These are phyloP conservation scores for Oceanodroma leucorhoa DNA, from an alignment of 2,797 vertebrate species.

Conservation along the genomic window DNA sequence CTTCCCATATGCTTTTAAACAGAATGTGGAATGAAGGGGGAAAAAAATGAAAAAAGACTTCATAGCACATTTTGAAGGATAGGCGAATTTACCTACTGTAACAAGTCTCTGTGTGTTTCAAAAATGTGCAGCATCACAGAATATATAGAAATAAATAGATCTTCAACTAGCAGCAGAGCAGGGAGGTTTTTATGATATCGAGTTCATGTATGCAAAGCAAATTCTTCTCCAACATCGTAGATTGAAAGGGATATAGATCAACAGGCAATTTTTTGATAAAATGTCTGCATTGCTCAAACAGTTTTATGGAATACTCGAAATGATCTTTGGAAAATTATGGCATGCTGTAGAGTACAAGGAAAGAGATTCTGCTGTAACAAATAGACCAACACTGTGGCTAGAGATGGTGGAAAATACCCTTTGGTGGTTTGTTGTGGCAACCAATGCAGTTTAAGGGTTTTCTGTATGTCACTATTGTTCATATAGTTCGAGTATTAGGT, in stretches of 20 bases:
- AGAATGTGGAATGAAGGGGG: neutral
- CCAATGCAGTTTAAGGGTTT: neutral
- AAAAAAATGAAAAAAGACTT: neutral
- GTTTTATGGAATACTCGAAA: neutral
- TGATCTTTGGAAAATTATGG: neutral
- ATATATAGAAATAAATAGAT: neutral
- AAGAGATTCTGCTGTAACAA: neutral
- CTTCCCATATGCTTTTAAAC: neutral
- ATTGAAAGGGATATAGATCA: neutral
- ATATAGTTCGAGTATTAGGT: neutral
- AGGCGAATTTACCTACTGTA: neutral
- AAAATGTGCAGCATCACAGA: neutral
- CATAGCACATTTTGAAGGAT: neutral
- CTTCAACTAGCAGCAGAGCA: neutral
- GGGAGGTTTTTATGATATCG: neutral
- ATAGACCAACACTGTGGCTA: neutral
- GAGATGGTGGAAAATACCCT: neutral
- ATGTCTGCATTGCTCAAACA: neutral
- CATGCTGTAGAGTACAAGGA: neutral
- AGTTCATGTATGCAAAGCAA: neutral
- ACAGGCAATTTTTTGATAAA: neutral
- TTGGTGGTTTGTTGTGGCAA: neutral
- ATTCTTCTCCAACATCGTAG: neutral
- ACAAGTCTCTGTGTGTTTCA: neutral
- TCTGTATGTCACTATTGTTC: neutral